Evolutionary conservation across 2,113 vertebrate species (phyloP), one percentile per base, ranked within the genome.

Genomic region (Tinamus guttatus): DNA sequence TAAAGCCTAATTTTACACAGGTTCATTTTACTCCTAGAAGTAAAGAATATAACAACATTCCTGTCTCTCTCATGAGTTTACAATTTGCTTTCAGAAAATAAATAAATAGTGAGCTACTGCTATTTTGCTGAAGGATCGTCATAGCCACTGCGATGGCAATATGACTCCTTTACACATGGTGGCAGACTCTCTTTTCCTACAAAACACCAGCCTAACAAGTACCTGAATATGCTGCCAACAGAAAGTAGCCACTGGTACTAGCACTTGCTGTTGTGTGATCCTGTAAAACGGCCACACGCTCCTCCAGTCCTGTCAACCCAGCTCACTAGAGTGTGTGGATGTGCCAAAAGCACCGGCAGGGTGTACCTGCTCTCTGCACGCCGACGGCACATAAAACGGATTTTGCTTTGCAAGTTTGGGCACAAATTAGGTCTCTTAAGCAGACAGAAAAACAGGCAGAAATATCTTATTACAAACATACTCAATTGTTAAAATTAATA

Each of bases 151-250:
- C 3, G 19, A 51, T 22, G 64, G 89, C 86, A 95, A 28, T 78
- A 67, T 94, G 36, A 34, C 19, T 30, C 83, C 20, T 16, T 11
- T 3, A 59, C 92, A 94, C 78, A 73, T 56, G 94, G 70, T 87
- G 93, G 94, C 89, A 95, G 94, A 13, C 41, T 94, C 77, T 94
- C 70, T 70, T 62, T 43, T 85, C 51, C 51, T n/a, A 74, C 63
- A 43, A 78, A 71, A 20, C 24, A 6, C 2, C 1, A 2, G 4
- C 43, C 19, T 36, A 12, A 22, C 15, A 7, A 20, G n/a, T 13
- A n/a, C 21, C 2, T 24, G 12, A 59, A 64, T 27, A 56, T 20
- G 34, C 28, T 73, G n/a, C 19, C 9, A 1, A 28, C 25, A 47
- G 22, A 58, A 84, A 27, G 13, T 10, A 17, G 18, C 6, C 32